Base-by-base conservation (phyloP, 2,888 invertebrate species). In the Orthosia incerta region DNA sequence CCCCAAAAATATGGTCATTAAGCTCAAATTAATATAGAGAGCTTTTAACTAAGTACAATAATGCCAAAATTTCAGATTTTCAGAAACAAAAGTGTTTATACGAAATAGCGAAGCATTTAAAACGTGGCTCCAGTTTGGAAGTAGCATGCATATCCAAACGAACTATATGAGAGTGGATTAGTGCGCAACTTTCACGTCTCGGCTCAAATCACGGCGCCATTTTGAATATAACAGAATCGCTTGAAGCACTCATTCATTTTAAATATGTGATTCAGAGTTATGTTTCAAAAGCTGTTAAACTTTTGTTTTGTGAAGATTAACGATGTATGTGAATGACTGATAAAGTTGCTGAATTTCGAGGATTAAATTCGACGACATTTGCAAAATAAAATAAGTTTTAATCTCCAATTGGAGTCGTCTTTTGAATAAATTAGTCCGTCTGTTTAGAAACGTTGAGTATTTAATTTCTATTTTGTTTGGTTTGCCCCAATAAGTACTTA, bases 131-230 rank as follows among this genome's bases (percentile, higher is more conserved):
- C 63, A 62, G 56, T 79, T 84, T 51, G 26, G 26, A 64, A 75
- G 57, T 53, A 68, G 70, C 71, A 69, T 82, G 59, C 75, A 82
- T 79, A 86, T 82, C 82, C 74, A 82, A 77, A 74, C 48, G 48
- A 71, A 69, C 53, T 66, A 59, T 80, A 71, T 61, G 73, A 62
- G 70, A 61, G 62, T 50, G 66, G 76, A 74, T 84, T 75, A 79
- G 57, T 55, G 76, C 56, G 20, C 57, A 76, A 77, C 76, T 84
- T 77, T 63, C 60, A 20, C 59, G 57, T 56, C 55, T 68, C 62
- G 50, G 63, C 69, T 72, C 23, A 55, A 23, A 72, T 57, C 60
- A 64, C 16, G 45, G 51, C 65, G 57, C 66, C 73, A 67, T 83
- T 51, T 26, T 61, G 45, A 64, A 57, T 74, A 71, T 46, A 50